Evolutionary conservation across 2,113 vertebrate species (phyloP).

Genomic region (Siniperca knerii): DNA sequence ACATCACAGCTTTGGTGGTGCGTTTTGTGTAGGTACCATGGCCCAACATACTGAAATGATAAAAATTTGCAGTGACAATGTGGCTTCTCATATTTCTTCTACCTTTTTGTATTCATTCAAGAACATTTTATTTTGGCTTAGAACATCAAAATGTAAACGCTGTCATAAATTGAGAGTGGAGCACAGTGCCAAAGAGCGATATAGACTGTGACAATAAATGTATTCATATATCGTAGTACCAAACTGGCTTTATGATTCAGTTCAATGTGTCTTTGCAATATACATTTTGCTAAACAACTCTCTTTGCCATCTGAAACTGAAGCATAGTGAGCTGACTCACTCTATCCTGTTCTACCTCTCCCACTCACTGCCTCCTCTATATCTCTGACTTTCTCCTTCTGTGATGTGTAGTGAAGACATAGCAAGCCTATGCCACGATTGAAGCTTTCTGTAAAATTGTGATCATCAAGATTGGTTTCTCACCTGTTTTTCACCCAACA

Average conservation of each 20-base stretch:
- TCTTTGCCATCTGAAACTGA: constrained; percentile 7
- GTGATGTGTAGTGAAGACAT: constrained; percentile 7
- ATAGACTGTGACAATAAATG: neutral
- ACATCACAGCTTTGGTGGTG: neutral
- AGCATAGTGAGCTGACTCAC: constrained; percentile 45
- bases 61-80: neutral
- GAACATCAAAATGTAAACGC: neutral
- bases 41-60: neutral
- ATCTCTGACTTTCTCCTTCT: constrained; percentile 35
- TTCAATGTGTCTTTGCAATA: constrained; percentile 13
- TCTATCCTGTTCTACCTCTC: constrained; percentile 34
- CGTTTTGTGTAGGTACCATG: neutral
- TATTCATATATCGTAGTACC: neutral
- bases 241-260: neutral
- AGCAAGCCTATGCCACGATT: constrained; percentile 7
- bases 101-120: neutral
- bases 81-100: neutral
- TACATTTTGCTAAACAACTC: constrained; percentile 8
- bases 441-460: constrained; percentile 27
- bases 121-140: neutral
- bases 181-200: neutral
- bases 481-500: neutral
- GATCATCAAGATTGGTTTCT: neutral
- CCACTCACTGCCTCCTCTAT: constrained; percentile 55
- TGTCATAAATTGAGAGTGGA: neutral